Evolutionary conservation across 2,113 vertebrate species (phyloP).

Genomic region (Isurus oxyrinchus): DNA sequence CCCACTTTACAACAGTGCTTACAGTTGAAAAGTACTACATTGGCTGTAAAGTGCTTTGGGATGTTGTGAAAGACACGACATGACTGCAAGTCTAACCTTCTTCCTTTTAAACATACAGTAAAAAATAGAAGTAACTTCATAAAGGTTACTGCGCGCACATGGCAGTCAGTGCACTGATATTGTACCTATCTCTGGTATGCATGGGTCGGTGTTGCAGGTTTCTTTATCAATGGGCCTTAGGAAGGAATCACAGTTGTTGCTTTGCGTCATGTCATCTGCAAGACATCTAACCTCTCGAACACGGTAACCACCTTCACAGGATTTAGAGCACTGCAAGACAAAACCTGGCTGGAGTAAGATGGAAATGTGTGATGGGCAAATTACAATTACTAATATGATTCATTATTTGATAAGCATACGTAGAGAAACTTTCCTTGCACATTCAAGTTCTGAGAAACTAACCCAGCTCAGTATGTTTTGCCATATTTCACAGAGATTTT

Average conservation of each 20-base stretch:
- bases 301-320: slow-evolving; percentile 7
- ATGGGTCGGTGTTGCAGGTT: background rate
- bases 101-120: background rate
- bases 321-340: slow-evolving; percentile 11
- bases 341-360: slow-evolving; percentile 22
- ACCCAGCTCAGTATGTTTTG: background rate
- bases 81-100: background rate
- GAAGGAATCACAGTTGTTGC: slow-evolving; percentile 22
- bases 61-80: background rate
- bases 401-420: background rate
- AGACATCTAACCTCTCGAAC: slow-evolving; percentile 29
- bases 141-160: background rate
- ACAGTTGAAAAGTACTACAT: background rate
- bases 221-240: slow-evolving; percentile 11
- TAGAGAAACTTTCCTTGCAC: background rate
- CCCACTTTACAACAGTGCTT: too few relatives aligned
- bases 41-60: background rate
- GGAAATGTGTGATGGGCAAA: background rate
- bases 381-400: background rate
- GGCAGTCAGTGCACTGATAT: background rate
- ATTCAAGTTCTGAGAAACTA: background rate
- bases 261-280: slow-evolving; percentile 27
- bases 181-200: slow-evolving; percentile 25
- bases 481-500: background rate
- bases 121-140: background rate